Conservation (phyloP, 2,888 invertebrate species). For the Caenorhabditis sulstoni region DNA sequence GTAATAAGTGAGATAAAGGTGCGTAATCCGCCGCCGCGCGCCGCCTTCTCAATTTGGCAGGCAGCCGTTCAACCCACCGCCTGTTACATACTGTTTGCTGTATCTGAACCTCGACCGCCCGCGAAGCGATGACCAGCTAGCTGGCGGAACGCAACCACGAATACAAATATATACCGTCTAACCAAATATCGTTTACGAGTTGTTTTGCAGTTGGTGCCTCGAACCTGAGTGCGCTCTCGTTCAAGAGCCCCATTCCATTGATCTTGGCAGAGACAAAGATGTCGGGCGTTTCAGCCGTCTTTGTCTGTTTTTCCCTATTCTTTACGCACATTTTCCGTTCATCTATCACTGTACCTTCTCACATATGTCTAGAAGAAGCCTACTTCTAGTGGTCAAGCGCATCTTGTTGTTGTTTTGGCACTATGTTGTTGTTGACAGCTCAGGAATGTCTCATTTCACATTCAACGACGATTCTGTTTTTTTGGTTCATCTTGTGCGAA, state of each 20-base stretch:
- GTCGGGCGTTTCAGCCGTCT: constrained; percentile 25
- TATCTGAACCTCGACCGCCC: constrained; percentile 59
- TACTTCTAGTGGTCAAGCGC: constrained; percentile 57
- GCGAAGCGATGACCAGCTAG: constrained; percentile 59
- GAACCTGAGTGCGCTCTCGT: constrained; percentile 49
- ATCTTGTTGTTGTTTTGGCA: constrained; percentile 62
- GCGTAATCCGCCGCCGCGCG: constrained; percentile 48
- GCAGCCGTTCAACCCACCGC: constrained; percentile 64
- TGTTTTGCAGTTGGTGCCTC: constrained; percentile 60
- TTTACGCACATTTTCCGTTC: neutral
- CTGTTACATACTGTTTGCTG: constrained; percentile 71
- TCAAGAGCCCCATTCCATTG: constrained; percentile 40
- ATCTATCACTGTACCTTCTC: constrained; percentile 38
- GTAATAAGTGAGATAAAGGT: constrained; percentile 59
- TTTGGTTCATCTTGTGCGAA: constrained; percentile 18
- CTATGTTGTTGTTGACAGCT: constrained; percentile 59
- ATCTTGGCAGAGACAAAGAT: neutral
- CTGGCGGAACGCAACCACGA: constrained; percentile 63
- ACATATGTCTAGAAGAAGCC: constrained; percentile 3
- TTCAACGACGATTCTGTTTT: constrained; percentile 52
- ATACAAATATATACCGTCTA: constrained; percentile 62
- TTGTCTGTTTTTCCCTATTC: constrained; percentile 11
- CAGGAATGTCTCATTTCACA: constrained; percentile 60
- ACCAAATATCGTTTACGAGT: constrained; percentile 66
- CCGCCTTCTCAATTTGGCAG: constrained; percentile 57